These are phyloP conservation scores for Oreochromis grahami DNA, from an alignment of 2,797 vertebrate genomes.

Conservation along the genomic window DNA sequence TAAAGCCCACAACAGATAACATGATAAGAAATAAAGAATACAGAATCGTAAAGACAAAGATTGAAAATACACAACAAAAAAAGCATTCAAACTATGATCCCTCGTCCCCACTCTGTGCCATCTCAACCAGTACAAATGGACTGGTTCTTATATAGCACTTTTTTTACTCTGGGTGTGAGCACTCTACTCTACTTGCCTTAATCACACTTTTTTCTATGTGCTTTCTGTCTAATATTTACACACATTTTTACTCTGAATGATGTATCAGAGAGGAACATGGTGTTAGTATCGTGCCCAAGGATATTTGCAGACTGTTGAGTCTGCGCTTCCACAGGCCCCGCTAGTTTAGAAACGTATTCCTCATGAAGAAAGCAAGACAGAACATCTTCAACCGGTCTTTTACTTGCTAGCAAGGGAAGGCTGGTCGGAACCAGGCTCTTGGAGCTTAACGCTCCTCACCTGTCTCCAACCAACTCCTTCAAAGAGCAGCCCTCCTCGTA, in stretches of 20 bases:
- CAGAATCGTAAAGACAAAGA: neutral
- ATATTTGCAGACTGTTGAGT: neutral
- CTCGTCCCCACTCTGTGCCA: neutral
- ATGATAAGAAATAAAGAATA: neutral
- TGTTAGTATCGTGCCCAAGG: neutral
- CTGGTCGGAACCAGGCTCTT: no score
- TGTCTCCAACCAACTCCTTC: no score
- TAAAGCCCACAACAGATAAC: neutral
- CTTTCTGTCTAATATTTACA: neutral
- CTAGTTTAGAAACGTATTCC: no score
- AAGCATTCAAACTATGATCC: neutral
- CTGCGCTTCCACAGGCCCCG: no score
- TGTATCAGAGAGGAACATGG: neutral
- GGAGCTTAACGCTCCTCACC: no score
- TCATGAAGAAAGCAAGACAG: no score
- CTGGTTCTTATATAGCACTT: neutral
- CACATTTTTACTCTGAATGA: neutral
- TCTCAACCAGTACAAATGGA: neutral
- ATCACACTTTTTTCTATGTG: neutral
- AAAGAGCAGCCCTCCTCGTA: no score
- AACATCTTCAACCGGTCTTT: no score
- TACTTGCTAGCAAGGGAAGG: no score
- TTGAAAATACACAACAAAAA: fast-evolving
- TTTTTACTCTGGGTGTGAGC: neutral
- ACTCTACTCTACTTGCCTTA: neutral